These are phyloP conservation scores for Acrocephalus arundinaceus DNA, from an alignment of 2,113 vertebrate genomes.

Conservation along the genomic window DNA sequence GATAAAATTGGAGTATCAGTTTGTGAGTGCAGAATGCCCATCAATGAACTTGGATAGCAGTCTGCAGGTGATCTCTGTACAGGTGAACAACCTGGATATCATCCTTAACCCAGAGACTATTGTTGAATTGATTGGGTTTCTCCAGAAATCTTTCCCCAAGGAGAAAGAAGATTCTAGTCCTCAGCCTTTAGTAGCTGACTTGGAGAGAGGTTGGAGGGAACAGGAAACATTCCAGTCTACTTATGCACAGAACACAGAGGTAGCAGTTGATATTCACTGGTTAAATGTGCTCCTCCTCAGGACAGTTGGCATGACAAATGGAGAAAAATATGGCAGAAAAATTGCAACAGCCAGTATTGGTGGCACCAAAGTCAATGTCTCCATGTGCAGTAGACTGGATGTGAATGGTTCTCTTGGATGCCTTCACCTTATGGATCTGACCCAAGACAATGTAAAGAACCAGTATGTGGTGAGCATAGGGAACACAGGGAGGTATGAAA, in stretches of 20 bases:
- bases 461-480: conserved; percentile 96
- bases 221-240: conserved; percentile 85
- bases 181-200: conserved; percentile 76
- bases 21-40: conserved; percentile 95
- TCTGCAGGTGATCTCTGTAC: conserved; percentile 90
- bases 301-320: conserved; percentile 82
- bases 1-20: conserved; percentile 95
- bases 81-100: conserved; percentile 96
- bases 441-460: conserved; percentile 85
- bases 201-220: conserved; percentile 68
- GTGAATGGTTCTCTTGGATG: conserved; percentile 92
- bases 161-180: conserved; percentile 82
- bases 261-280: conserved; percentile 94
- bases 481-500: conserved; percentile 77
- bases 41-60: conserved; percentile 94
- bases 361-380: conserved; percentile 92
- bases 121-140: conserved; percentile 94
- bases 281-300: conserved; percentile 92
- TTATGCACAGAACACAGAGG: conserved; percentile 89
- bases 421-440: conserved; percentile 90
- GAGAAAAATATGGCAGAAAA: conserved; percentile 90
- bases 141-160: conserved; percentile 96
- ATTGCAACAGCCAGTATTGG: conserved; percentile 96
- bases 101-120: conserved; percentile 98
- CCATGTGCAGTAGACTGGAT: conserved; percentile 86